Evolutionary conservation across 2,888 invertebrate genomes (phyloP), one percentile per base, ranked within the genome.

Genomic region (Dermolepida albohirtum): DNA sequence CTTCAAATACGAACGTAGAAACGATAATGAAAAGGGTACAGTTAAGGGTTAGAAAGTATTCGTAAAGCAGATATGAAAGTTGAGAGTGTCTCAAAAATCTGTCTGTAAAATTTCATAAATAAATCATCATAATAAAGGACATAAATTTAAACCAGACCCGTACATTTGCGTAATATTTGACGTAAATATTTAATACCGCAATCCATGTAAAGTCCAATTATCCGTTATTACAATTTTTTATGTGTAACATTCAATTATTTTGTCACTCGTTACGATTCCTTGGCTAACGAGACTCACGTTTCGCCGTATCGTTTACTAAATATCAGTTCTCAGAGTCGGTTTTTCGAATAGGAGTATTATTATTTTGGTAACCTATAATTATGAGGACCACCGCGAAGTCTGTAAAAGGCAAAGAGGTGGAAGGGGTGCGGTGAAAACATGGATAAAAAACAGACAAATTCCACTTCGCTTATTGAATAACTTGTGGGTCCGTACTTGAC

Each of bases 291-390:
- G 77, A 76, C 69, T 75, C 78, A 77, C 75, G 78, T 78, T 78
- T 75, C 73, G 70, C 73, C 71, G 73, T 78, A 78, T 79, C 79
- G 75, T 78, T 79, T 77, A 80, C 79, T 80, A 80, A 80, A 78
- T 77, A 80, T 78, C 77, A 79, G 80, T 81, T 81, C 81, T 81
- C 81, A 80, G 80, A 79, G 78, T 81, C 78, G 78, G 77, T 80
- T 80, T 62, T 81, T 78, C 78, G 80, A 80, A 81, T 80, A 76
- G 76, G 78, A 75, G 79, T 75, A 62, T 80, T 80, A 81, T 81
- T 81, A 81, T 81, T 79, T 80, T 75, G 77, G 78, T 78, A 81
- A 80, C 81, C 78, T 78, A 78, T 81, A 81, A 81, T 81, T 81
- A 81, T 77, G 74, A 74, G 76, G 81, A 81, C 81, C 81, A 81